A percentile compares a stretch with the other conserved stretches of the same genome.
phyloP scores from a whole-genome alignment of 2,113 vertebrate genomes.

The Naja naja region DNA sequence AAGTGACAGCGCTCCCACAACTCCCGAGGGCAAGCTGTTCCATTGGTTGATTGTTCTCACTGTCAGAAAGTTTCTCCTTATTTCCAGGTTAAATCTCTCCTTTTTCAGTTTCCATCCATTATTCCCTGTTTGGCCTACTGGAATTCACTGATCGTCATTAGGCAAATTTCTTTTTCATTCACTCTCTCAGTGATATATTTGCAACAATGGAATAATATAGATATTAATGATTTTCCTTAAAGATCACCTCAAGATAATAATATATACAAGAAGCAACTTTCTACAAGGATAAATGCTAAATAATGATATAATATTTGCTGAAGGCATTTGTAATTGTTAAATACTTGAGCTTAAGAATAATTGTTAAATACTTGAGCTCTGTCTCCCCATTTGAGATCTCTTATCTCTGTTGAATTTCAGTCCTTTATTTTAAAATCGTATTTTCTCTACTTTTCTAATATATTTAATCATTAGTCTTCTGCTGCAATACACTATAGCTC shows the following conservation, averaged over 20 bases:
- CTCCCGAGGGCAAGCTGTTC: too few relatives aligned
- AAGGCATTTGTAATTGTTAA: background rate
- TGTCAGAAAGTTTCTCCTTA: too few relatives aligned
- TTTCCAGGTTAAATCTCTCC: too few relatives aligned
- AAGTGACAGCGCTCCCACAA: too few relatives aligned
- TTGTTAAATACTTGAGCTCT: background rate
- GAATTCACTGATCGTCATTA: background rate
- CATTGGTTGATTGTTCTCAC: too few relatives aligned
- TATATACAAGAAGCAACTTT: background rate
- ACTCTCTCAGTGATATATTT: background rate
- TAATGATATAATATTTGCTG: background rate
- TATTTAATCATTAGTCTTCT: constrained; percentile 30
- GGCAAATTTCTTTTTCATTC: background rate
- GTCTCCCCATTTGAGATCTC: background rate
- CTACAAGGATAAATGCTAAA: background rate
- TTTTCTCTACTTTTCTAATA: background rate
- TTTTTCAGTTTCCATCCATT: too few relatives aligned
- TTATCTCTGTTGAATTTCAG: background rate
- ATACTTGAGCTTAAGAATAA: background rate
- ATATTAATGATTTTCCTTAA: background rate
- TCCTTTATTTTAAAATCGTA: background rate
- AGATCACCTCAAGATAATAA: background rate
- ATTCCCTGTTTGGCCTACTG: too few relatives aligned
- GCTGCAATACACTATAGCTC: background rate
- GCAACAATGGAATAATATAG: background rate